Evolutionary conservation across 2,888 invertebrate species (phyloP), one percentile per base, ranked within the genome.

Genomic region (Neuroscelio doddi): DNA sequence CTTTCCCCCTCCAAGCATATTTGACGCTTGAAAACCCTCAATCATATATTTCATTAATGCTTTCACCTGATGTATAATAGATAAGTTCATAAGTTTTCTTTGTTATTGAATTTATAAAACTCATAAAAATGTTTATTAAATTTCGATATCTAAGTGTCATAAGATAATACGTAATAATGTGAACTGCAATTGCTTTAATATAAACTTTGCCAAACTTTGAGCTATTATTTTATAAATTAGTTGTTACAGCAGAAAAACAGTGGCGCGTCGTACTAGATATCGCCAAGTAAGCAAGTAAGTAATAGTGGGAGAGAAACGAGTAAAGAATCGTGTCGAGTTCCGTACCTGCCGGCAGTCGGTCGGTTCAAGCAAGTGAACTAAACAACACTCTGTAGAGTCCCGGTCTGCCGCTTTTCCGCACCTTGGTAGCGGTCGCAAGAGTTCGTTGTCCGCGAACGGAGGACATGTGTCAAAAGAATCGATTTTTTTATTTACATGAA

Each of bases 371-470:
- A 71, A 69, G 75, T 73, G 74, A 68, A 72, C 68, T 68, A 55
- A 64, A 66, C 61, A 50, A 59, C 65, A 64, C 61, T 24, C 53
- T 39, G 46, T 39, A 41, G 56, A 68, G 73, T 76, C 70, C 74
- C 74, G 76, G 73, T 76, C 75, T 73, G 53, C 66, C 76, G 75
- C 69, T 72, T 70, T 70, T 75, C 70, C 69, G 62, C 67, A 68
- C 69, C 72, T 74, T 69, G 73, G 71, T 70, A 72, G 71, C 73
- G 72, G 71, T 71, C 74, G 72, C 64, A 68, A 74, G 75, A 78
- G 81, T 82, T 83, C 82, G 83, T 82, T 80, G 83, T 77, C 80
- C 82, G 80, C 58, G 36, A 29, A 21, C 45, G 24, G 16, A 26
- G 3, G n/a, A 10, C 3, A 7, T 2, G 16, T 15, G 17, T 38